Evolutionary conservation across 2,888 invertebrate genomes (phyloP).

Genomic region (Steinernema hermaphroditum): DNA sequence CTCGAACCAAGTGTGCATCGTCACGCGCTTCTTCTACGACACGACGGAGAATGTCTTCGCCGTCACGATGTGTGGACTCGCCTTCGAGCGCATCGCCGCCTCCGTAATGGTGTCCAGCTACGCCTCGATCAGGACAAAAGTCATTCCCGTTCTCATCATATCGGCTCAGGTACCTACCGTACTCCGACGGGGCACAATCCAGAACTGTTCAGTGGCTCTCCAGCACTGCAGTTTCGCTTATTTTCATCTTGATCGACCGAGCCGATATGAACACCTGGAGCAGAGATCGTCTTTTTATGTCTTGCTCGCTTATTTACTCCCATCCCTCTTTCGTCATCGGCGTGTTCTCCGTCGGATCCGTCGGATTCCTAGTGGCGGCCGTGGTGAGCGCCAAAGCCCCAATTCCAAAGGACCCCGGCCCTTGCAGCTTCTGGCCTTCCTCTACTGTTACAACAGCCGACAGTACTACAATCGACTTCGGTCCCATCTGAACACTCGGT

Average conservation of each 20-base stretch:
- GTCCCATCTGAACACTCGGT: slow-evolving; percentile 33
- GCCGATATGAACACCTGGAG: slow-evolving; percentile 24
- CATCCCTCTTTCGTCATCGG: slow-evolving; percentile 32
- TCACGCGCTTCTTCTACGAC: slow-evolving; percentile 35
- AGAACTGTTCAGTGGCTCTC: slow-evolving; percentile 31
- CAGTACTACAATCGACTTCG: slow-evolving; percentile 30
- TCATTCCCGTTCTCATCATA: slow-evolving; percentile 27
- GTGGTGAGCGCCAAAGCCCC: slow-evolving; percentile 24
- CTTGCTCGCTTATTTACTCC: slow-evolving; percentile 33
- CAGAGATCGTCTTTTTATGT: slow-evolving; percentile 14
- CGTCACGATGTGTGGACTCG: slow-evolving; percentile 30
- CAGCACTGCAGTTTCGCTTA: background rate
- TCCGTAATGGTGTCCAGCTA: slow-evolving; percentile 30
- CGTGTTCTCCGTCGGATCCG: slow-evolving; percentile 30
- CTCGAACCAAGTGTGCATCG: slow-evolving; percentile 33
- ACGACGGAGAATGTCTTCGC: slow-evolving; percentile 34
- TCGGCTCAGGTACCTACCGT: slow-evolving; percentile 16
- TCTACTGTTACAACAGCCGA: slow-evolving; percentile 32
- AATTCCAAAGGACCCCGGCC: background rate
- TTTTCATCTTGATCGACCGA: slow-evolving; percentile 1
- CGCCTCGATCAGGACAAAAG: slow-evolving; percentile 24
- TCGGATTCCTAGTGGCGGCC: slow-evolving; percentile 27
- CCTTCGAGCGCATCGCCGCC: slow-evolving; percentile 34
- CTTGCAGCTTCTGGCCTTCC: slow-evolving; percentile 31
- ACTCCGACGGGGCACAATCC: background rate